Percentiles rank a stretch among this genome's conserved stretches.
phyloP scores from a whole-genome alignment of 2,888 invertebrate species.

The Melanchra persicariae region DNA sequence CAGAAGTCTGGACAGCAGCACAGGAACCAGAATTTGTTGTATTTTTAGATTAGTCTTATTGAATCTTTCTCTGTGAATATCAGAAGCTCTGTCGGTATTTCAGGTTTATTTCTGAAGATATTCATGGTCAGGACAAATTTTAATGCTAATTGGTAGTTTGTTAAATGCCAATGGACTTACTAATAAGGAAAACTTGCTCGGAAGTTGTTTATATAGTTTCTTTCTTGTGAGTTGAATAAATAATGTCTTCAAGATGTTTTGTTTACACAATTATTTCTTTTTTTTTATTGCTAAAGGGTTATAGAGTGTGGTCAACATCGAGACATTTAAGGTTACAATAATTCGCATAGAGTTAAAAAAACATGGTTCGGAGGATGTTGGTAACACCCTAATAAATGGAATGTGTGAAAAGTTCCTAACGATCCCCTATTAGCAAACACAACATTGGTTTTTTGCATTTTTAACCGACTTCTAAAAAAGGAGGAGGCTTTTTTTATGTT shows the following conservation, averaged over 20 bases:
- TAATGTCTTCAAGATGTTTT: conserved; percentile 5
- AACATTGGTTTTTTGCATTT: too few species aligned
- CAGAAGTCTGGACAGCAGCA: conserved; percentile 52
- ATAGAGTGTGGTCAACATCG: too few species aligned
- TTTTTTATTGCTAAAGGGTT: conserved; percentile 1
- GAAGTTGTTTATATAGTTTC: conserved; percentile 19
- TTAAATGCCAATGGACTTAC: background rate
- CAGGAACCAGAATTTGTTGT: conserved; percentile 49
- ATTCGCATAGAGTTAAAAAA: too few species aligned
- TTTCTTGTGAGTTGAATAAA: conserved; percentile 12
- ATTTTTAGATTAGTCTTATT: conserved; percentile 32
- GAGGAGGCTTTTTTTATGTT: too few species aligned
- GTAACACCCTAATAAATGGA: too few species aligned
- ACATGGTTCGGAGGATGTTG: too few species aligned
- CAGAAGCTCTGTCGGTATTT: background rate
- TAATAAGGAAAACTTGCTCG: conserved; percentile 1
- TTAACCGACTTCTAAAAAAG: too few species aligned
- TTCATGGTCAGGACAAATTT: conserved; percentile 16
- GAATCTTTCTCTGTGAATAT: conserved; percentile 14
- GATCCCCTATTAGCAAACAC: too few species aligned
- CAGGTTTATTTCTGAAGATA: conserved; percentile 4
- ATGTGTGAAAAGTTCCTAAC: too few species aligned
- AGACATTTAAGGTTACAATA: too few species aligned
- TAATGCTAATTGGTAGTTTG: too few species aligned
- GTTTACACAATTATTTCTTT: conserved; percentile 1